phyloP scores from a whole-genome alignment of 2,113 vertebrate genomes.

The Tachysurus vachellii region DNA sequence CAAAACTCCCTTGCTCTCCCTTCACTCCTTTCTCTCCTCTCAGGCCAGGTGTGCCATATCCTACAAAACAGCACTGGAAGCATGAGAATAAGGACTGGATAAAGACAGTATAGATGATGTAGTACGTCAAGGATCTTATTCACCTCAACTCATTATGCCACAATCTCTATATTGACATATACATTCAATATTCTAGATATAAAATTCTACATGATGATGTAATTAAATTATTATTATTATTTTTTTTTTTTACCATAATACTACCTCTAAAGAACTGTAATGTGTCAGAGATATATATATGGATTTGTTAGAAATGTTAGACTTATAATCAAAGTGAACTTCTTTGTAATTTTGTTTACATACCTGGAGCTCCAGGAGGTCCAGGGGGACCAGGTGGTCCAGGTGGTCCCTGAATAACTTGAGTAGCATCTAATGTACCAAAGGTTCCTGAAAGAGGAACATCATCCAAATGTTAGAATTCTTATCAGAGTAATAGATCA shows the following conservation, averaged over 20 bases:
- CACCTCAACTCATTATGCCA: neutral
- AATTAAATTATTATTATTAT: too few relatives aligned
- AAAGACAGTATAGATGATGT: neutral
- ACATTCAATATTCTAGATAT: neutral
- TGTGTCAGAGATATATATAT: neutral
- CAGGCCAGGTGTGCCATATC: slow-evolving; percentile 83
- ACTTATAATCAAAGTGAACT: neutral
- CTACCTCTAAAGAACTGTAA: neutral
- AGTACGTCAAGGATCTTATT: neutral
- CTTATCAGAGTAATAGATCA: neutral
- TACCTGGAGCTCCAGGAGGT: slow-evolving; percentile 71
- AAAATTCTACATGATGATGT: neutral
- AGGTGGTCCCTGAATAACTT: slow-evolving; percentile 28
- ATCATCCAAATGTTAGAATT: neutral
- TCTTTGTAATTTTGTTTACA: slow-evolving; percentile 7
- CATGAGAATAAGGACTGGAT: neutral
- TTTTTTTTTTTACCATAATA: neutral
- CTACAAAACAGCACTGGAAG: slow-evolving; percentile 61
- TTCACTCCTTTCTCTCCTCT: slow-evolving; percentile 83
- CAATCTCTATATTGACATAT: slow-evolving; percentile 4
- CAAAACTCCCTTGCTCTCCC: slow-evolving; percentile 76
- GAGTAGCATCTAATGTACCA: neutral
- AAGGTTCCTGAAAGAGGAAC: slow-evolving; percentile 54
- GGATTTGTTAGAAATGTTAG: neutral
- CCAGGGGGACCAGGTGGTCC: slow-evolving; percentile 69